Evolutionary conservation across 92 coral and sea anemone genomes (phyloP).

Genomic region (Bergia puertoricense): DNA sequence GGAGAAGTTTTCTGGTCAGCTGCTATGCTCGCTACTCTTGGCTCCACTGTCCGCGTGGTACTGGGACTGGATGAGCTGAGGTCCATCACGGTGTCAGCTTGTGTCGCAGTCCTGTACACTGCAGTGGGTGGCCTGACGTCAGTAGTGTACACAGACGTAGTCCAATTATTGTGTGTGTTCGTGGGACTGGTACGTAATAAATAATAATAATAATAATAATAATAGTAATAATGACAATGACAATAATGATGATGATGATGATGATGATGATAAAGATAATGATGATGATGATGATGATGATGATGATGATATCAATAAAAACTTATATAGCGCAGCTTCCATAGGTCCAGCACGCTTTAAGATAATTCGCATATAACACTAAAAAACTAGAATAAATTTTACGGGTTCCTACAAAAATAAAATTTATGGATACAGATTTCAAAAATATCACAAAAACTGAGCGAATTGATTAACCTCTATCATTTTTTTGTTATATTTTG

Average conservation of each 20-base stretch:
- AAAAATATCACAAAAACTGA: too few species aligned
- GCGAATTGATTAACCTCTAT: neutral
- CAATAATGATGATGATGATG: neutral
- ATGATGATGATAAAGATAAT: too few species aligned
- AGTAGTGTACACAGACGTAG: slow-evolving; percentile 48
- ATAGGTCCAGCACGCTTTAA: too few species aligned
- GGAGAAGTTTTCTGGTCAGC: slow-evolving; percentile 59
- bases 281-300: too few species aligned
- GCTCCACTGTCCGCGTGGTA: slow-evolving; percentile 48
- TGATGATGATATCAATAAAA: too few species aligned
- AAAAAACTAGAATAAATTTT: too few species aligned
- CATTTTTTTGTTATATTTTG: neutral
- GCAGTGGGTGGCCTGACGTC: slow-evolving; percentile 51
- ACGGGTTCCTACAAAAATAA: too few species aligned
- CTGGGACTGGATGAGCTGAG: slow-evolving; percentile 48
- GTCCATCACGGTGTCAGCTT: slow-evolving; percentile 35
- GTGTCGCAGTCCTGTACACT: slow-evolving; percentile 48
- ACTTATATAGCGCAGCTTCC: too few species aligned
- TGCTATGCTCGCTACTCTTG: slow-evolving; percentile 52
- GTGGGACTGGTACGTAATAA: slow-evolving; percentile 49
- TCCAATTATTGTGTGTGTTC: slow-evolving; percentile 46
- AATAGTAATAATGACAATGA: neutral
- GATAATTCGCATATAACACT: too few species aligned
- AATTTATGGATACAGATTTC: too few species aligned
- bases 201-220: neutral